Evolutionary conservation across 1,140 invertebrate genomes (phyloP).

Genomic region (Arctopsyche grandis): DNA sequence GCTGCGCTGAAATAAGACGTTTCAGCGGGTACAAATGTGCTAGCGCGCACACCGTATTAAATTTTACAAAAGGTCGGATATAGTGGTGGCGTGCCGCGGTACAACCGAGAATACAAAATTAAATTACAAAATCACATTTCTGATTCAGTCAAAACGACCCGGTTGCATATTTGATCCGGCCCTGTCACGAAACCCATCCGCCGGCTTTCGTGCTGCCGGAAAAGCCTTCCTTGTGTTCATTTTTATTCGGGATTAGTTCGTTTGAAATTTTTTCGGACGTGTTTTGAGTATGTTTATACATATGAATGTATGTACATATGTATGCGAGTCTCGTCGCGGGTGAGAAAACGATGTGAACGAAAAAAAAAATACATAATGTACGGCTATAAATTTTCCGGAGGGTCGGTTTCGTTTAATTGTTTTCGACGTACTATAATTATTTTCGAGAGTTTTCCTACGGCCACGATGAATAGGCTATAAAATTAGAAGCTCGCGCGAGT

Average conservation of each 20-base stretch:
- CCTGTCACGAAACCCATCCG: conserved; percentile 14
- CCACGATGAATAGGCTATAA: conserved; percentile 14
- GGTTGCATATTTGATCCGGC: conserved; percentile 27
- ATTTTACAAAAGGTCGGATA: conserved; percentile 31
- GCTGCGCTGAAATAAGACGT: conserved; percentile 9
- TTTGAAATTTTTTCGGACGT: background rate
- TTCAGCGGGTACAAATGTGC: conserved; percentile 16
- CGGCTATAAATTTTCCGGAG: too few species aligned
- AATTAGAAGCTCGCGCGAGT: conserved; percentile 14
- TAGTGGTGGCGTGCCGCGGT: conserved; percentile 17
- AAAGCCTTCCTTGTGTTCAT: background rate
- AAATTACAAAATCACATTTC: conserved; percentile 37
- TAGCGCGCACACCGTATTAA: background rate
- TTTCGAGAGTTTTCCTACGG: conserved; percentile 13
- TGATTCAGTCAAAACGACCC: conserved; percentile 31
- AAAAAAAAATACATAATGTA: too few species aligned
- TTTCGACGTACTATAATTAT: background rate
- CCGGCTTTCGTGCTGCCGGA: background rate
- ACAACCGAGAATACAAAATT: conserved; percentile 20
- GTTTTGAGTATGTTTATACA: background rate
- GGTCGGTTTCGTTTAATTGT: background rate
- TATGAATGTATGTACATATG: too few species aligned
- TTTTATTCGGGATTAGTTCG: background rate
- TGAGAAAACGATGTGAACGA: too few species aligned
- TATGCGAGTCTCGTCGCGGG: too few species aligned